Conservation (phyloP, 1,140 invertebrate species). For the Lamellibrachia luymesi region DNA sequence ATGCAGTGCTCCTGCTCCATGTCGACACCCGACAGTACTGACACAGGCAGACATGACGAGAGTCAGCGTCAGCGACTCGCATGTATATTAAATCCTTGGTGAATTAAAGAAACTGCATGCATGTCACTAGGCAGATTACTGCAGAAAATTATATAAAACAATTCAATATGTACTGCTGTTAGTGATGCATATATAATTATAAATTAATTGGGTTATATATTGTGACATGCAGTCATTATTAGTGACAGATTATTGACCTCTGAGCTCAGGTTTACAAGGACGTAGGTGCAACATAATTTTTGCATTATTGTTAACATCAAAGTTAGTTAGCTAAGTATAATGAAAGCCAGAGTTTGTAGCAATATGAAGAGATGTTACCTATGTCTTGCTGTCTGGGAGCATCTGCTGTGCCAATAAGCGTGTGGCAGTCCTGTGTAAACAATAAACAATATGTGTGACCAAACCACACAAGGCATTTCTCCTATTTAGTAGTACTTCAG, state of each 20-base stretch:
- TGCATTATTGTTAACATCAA: too few species aligned
- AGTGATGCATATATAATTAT: too few species aligned
- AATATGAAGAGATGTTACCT: constrained; percentile 39
- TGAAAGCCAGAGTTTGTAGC: not conserved
- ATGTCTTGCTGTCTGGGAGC: constrained; percentile 71
- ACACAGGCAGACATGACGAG: constrained; percentile 19
- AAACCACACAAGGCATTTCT: not conserved
- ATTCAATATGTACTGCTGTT: too few species aligned
- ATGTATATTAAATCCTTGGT: too few species aligned
- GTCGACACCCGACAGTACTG: constrained; percentile 69
- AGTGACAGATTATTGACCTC: too few species aligned
- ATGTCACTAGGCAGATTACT: too few species aligned
- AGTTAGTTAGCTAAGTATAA: not conserved
- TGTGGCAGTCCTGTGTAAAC: constrained; percentile 55
- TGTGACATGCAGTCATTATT: too few species aligned
- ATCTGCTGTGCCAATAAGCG: constrained; percentile 69
- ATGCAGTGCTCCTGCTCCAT: constrained; percentile 80
- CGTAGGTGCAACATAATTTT: too few species aligned
- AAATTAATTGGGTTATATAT: too few species aligned
- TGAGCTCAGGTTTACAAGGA: too few species aligned
- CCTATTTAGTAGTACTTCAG: not conserved
- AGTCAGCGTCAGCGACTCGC: not conserved
- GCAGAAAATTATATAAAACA: too few species aligned
- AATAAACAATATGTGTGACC: not conserved
- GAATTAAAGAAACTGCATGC: too few species aligned